A percentile compares a stretch with the other conserved stretches of the same genome.
Evolutionary conservation across 2,888 invertebrate species (phyloP).

Genomic region (Tinea semifulvella): DNA sequence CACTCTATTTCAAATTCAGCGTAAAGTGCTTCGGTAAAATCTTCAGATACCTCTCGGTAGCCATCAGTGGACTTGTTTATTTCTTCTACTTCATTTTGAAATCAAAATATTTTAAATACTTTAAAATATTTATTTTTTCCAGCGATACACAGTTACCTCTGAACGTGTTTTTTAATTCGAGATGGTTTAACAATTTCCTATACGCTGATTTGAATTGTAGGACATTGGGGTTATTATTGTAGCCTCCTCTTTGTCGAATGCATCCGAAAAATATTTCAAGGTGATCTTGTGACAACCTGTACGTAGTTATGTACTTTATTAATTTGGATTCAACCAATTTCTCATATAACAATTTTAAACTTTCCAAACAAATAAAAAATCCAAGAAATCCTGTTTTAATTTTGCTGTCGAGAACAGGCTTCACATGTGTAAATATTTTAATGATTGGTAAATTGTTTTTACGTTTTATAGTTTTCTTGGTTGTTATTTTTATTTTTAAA

Average conservation of each 20-base stretch:
- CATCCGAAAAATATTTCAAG: background rate
- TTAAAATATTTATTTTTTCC: too few relatives aligned
- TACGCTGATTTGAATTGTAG: too few relatives aligned
- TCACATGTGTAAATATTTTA: background rate
- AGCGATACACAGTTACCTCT: too few relatives aligned
- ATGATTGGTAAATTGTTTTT: background rate
- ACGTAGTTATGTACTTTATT: background rate
- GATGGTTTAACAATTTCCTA: too few relatives aligned
- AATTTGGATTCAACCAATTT: slow-evolving; percentile 9
- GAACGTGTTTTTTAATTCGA: too few relatives aligned
- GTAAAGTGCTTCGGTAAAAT: too few relatives aligned
- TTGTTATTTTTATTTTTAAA: background rate
- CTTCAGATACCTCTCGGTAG: too few relatives aligned
- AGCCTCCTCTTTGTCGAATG: background rate
- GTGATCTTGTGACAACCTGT: background rate
- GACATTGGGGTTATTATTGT: too few relatives aligned
- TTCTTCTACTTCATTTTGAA: too few relatives aligned
- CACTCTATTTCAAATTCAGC: too few relatives aligned
- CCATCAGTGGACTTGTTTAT: too few relatives aligned
- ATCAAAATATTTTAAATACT: too few relatives aligned
- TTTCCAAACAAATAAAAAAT: slow-evolving; percentile 10
- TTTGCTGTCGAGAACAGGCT: background rate
- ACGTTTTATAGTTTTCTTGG: background rate
- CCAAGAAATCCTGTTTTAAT: slow-evolving; percentile 13
- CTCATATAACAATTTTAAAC: slow-evolving; percentile 10